Base-by-base conservation (phyloP, 2,113 vertebrate genomes). In the Psilopogon haemacephalus region DNA sequence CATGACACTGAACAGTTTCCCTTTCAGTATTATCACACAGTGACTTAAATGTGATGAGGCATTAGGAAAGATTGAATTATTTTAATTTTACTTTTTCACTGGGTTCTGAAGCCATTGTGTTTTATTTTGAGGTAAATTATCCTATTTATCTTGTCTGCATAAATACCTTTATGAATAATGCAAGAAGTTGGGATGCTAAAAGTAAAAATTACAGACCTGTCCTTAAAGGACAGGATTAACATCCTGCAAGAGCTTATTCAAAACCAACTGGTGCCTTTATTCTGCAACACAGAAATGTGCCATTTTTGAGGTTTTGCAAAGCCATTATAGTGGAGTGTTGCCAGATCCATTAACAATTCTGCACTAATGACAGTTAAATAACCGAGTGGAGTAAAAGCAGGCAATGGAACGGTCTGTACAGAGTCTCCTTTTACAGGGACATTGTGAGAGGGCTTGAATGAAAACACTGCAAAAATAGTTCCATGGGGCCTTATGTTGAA, bases 71-170 rank as follows among this genome's bases (percentile, higher is more conserved):
- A 95, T 9, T 80, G 67, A 89, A 75, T 95, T 89, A 88, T 75
- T 96, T 97, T 95, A 96, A 95, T 96, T 94, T 78, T 73, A 87
- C 91, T 95, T 96, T 94, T 94, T 91, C 60, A 83, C 28, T 78
- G 37, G 30, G 16, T 65, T 71, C 72, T 86, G 80, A 88, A 95
- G 63, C 50, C 21, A 83, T 78, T 96, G 84, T 94, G 64, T 95
- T 97, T 97, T 96, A 95, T 96, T 97, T 97, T 62, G 82, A 94
- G 67, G 85, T 93, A 97, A 97, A 97, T 96, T 92, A 96, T 94
- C 76, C 95, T 97, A 94, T 97, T 97, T 97, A 93, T 97, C 93
- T 94, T 91, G 85, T 91, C 91, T 95, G 56, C 82, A 82, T 96
- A 96, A 97, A 93, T 94, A 95, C 33, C 52, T 91, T 56, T 72